Conservation (phyloP, 2,113 vertebrate species). For the Pelodiscus sinensis region DNA sequence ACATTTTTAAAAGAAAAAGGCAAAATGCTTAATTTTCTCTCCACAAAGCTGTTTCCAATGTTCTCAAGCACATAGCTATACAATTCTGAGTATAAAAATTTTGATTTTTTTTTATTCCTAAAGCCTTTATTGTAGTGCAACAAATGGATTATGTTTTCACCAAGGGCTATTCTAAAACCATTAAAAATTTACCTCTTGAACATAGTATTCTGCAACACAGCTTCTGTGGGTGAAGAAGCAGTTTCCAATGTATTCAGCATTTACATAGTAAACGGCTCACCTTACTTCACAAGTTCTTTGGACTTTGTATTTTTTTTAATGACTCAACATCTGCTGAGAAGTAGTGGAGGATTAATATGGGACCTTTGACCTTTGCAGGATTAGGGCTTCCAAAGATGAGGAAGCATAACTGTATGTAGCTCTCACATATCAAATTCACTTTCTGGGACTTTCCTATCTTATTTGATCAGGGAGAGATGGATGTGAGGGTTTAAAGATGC, state of each 20-base stretch:
- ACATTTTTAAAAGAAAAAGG: fast-evolving
- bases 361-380: neutral
- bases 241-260: neutral
- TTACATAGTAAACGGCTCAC: neutral
- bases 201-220: neutral
- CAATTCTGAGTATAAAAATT: neutral
- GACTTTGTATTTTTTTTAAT: conserved; percentile 35
- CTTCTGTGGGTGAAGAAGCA: neutral
- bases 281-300: neutral
- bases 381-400: neutral
- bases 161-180: neutral
- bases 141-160: neutral
- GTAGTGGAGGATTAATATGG: neutral
- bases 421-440: neutral
- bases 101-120: neutral
- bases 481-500: neutral
- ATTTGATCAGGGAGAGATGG: neutral
- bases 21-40: neutral
- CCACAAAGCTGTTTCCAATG: neutral
- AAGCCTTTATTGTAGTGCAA: neutral
- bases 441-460: no score
- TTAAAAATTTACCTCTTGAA: neutral
- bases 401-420: neutral
- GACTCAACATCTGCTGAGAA: neutral
- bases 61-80: neutral